Conservation (phyloP, 2,888 invertebrate genomes). For the Iselma pallidipennis region DNA sequence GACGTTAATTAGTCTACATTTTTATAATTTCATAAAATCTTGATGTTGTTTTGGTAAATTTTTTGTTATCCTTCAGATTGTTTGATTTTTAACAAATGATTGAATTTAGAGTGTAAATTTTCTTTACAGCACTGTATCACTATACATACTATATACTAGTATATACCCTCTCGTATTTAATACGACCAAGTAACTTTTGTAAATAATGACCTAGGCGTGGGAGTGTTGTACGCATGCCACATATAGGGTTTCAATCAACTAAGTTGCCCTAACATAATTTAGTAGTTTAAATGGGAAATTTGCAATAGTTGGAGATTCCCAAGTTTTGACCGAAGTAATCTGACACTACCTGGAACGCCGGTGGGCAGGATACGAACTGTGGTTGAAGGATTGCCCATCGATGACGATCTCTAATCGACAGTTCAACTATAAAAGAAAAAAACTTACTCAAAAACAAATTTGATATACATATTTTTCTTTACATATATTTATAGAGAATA, state of each 20-base stretch:
- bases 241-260: constrained; percentile 25
- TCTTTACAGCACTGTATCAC: neutral
- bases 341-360: constrained; percentile 35
- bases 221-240: constrained; percentile 20
- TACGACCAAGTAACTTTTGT: constrained; percentile 6
- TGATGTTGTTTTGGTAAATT: no score
- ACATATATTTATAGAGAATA: no score
- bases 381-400: constrained; percentile 16
- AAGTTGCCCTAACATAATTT: constrained; percentile 53
- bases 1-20: no score
- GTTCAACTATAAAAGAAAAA: no score
- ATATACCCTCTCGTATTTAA: neutral
- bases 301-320: constrained; percentile 36
- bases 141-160: neutral
- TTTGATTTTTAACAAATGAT: no score
- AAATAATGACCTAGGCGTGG: constrained; percentile 14
- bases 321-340: constrained; percentile 37
- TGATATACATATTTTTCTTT: no score
- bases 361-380: constrained; percentile 14
- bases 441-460: no score
- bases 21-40: no score
- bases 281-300: constrained; percentile 42
- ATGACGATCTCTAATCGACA: neutral
- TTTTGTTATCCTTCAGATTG: no score
- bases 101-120: neutral